Percentiles rank a stretch among this genome's conserved stretches.
Conservation (phyloP, 2,113 vertebrate species). For the Merops nubicus region DNA sequence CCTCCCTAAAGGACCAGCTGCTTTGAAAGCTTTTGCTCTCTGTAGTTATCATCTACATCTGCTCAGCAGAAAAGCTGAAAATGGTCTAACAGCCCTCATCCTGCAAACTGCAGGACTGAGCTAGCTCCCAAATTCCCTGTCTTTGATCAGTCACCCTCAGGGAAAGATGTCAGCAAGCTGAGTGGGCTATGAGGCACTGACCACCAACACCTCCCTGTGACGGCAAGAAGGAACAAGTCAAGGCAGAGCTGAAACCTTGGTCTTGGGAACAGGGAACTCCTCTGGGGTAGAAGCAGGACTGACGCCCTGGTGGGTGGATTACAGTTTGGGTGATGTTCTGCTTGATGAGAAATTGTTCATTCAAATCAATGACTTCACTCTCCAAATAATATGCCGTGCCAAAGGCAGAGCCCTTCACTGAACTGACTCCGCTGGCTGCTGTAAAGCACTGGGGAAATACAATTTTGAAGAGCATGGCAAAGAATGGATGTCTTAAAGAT, state of each 20-base stretch:
- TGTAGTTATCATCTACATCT: not conserved
- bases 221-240: not conserved
- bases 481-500: conserved; percentile 7
- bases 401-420: conserved; percentile 7
- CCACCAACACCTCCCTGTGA: not conserved
- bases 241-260: not conserved
- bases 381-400: not conserved
- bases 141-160: not conserved
- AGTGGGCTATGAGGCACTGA: not conserved
- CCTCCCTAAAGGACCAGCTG: not conserved
- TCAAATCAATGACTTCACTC: conserved; percentile 26
- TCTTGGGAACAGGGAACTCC: not conserved
- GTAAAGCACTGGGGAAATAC: not conserved
- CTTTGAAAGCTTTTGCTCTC: not conserved
- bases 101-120: not conserved
- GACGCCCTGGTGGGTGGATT: not conserved
- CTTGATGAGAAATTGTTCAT: not conserved
- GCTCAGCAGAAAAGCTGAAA: not conserved
- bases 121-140: not conserved
- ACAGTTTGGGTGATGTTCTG: not conserved
- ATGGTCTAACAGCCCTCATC: not conserved
- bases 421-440: not conserved
- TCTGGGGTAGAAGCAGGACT: not conserved
- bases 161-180: not conserved
- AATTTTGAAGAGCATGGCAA: not conserved